These are phyloP conservation scores for Sparus aurata DNA, from an alignment of 2,797 vertebrate genomes.

Conservation along the genomic window DNA sequence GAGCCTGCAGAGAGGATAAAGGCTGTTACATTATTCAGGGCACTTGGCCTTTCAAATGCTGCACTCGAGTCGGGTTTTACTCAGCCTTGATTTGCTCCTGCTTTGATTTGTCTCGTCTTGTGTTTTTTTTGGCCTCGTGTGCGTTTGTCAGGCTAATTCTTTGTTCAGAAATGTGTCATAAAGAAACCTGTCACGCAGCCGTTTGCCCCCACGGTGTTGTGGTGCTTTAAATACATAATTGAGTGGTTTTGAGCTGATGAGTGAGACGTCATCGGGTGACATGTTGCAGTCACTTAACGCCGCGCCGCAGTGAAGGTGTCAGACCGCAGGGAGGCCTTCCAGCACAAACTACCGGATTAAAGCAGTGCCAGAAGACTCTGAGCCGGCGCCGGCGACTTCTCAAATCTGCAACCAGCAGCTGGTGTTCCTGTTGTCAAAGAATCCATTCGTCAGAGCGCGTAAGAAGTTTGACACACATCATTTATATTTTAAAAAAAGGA, in stretches of 20 bases:
- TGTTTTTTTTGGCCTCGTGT: conserved; percentile 15
- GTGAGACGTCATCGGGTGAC: neutral
- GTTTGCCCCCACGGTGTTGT: neutral
- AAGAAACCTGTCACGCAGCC: neutral
- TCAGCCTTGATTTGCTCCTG: conserved; percentile 18
- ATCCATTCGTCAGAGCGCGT: neutral
- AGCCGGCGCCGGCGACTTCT: neutral
- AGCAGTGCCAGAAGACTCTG: neutral
- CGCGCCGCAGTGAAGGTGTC: neutral
- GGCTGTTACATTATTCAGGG: conserved; percentile 64
- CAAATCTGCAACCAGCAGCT: conserved; percentile 5
- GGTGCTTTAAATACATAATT: neutral
- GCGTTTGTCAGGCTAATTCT: conserved; percentile 3
- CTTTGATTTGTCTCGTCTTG: conserved; percentile 44
- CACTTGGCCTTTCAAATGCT: conserved; percentile 57
- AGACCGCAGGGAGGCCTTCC: neutral
- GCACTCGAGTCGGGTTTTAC: conserved; percentile 46
- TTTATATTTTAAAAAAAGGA: neutral
- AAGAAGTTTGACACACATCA: neutral
- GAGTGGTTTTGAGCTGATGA: neutral
- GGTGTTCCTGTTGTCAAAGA: neutral
- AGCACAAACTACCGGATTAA: neutral
- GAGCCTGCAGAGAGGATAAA: conserved; percentile 54
- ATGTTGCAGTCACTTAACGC: neutral
- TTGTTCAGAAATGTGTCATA: neutral